Evolutionary conservation across 2,113 vertebrate species (phyloP), one percentile per base, ranked within the genome.

Genomic region (Anser cygnoides): DNA sequence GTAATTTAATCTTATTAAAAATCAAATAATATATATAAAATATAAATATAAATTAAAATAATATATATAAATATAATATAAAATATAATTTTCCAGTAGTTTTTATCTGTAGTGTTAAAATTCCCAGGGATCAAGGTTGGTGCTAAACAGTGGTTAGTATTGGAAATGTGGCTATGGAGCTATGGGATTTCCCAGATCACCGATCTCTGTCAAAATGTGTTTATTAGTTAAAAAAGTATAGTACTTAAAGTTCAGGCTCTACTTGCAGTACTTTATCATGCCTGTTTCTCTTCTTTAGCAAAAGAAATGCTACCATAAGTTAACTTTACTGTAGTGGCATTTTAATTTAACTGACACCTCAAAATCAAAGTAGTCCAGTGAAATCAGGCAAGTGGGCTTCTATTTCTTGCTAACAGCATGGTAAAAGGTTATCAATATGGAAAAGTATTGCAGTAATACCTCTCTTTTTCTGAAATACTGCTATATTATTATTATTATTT

Each of bases 121-220:
- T 52, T 72, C 14, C 41, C 25, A 3, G 58, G 15, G n/a, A 28
- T 77, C 54, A 28, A 8, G 39, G n/a, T 6, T 16, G 18, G 44
- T 54, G 39, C 35, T 73, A 5, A n/a, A 21, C 16, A 17, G 3
- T 16, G 54, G 31, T 21, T 66, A 10, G 21, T 18, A 9, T 43
- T 44, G 67, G 58, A 82, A 76, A n/a, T 0, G 3, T 14, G 41
- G 50, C 0, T 1, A 22, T 21, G 44, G 58, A 71, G 67, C 29
- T 54, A n/a, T 39, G 44, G 39, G 22, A 23, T 65, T 85, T 81
- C 46, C 44, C 50, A 50, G 29, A 14, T 37, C 8, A 43, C 43
- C 22, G 19, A 13, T 62, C 35, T 39, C 25, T 57, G 54, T 31
- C 10, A 25, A 31, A 65, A 37, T 39, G 29, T 8, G 33, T 1